Conservation (phyloP, 2,888 invertebrate genomes). For the Tipula helvola region DNA sequence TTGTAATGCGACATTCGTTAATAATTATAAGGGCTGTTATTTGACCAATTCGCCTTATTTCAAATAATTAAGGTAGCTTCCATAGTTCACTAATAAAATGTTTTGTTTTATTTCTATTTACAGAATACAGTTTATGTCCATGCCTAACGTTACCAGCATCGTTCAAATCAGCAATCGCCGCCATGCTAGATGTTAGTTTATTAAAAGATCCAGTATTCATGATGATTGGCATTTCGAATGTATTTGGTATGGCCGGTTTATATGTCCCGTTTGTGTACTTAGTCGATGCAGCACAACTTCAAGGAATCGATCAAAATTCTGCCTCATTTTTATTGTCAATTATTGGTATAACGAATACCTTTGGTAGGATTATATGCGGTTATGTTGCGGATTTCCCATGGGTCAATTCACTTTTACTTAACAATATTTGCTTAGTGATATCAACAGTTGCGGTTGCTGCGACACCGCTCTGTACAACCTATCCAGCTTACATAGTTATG, state of each 20-base stretch:
- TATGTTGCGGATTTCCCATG: constrained; percentile 83
- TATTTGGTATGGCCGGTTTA: constrained; percentile 95
- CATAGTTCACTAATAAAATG: not conserved
- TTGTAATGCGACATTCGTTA: too few relatives aligned
- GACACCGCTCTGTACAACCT: constrained; percentile 72
- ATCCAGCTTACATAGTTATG: constrained; percentile 62
- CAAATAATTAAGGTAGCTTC: too few relatives aligned
- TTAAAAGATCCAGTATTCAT: constrained; percentile 83
- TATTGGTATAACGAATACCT: constrained; percentile 87
- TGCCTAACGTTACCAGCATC: constrained; percentile 66
- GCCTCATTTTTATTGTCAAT: constrained; percentile 69
- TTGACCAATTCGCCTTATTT: too few relatives aligned
- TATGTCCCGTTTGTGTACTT: constrained; percentile 95
- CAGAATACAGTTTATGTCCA: constrained; percentile 69
- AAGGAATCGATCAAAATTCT: constrained; percentile 53
- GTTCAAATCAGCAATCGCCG: constrained; percentile 67
- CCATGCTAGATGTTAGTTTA: constrained; percentile 85
- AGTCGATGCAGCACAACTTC: constrained; percentile 62
- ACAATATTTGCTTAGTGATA: constrained; percentile 82
- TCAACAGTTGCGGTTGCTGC: constrained; percentile 75
- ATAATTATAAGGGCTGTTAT: too few relatives aligned
- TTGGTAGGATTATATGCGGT: constrained; percentile 82
- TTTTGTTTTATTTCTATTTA: constrained; percentile 20
- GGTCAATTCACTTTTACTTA: constrained; percentile 84
- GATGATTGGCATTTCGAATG: constrained; percentile 82